Conservation (phyloP, 2,113 vertebrate genomes). For the Phoenicopterus ruber region DNA sequence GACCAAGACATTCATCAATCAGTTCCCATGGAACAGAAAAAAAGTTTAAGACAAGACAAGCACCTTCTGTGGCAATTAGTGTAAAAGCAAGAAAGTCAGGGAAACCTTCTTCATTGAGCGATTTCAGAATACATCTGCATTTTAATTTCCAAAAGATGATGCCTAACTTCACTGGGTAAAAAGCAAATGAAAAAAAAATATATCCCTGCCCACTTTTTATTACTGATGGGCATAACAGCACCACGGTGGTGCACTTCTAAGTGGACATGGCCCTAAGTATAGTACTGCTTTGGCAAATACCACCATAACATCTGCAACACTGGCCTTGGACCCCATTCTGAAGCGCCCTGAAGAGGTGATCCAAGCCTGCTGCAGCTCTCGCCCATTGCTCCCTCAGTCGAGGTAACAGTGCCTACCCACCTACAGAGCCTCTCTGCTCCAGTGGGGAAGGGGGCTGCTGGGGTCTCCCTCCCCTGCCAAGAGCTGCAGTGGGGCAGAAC, state of each 20-base stretch:
- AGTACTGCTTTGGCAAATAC: not conserved
- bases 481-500: not conserved
- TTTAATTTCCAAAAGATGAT: not conserved
- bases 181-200: not conserved
- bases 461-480: not conserved
- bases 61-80: not conserved
- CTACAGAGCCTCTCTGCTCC: not conserved
- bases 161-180: not conserved
- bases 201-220: not conserved
- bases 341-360: not conserved
- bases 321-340: not conserved
- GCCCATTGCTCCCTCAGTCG: rapidly evolving
- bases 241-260: not conserved
- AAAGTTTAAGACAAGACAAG: not conserved
- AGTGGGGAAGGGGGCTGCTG: rapidly evolving
- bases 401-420: not conserved
- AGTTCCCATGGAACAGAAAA: not conserved
- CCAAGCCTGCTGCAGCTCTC: not conserved
- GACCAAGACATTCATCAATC: not conserved
- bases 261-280: rapidly evolving
- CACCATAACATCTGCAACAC: not conserved
- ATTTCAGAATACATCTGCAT: not conserved
- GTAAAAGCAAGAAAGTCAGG: not conserved
- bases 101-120: not conserved
- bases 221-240: not conserved